Conservation (phyloP, 2,797 vertebrate species). For the Acomys russatus region DNA sequence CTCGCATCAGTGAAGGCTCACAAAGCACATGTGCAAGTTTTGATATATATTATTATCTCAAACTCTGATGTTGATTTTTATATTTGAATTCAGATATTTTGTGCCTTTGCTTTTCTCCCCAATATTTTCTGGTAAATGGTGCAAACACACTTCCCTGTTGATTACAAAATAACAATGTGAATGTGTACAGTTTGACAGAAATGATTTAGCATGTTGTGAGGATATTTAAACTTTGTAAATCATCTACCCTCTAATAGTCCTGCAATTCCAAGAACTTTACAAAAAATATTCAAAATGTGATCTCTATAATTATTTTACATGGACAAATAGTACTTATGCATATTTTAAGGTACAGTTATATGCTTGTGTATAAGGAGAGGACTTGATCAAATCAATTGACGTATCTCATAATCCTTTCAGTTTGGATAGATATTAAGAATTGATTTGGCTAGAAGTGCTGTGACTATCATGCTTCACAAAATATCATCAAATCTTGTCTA, state of each 20-base stretch:
- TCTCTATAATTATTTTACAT: not conserved
- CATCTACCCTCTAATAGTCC: slow-evolving; percentile 70
- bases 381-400: not conserved
- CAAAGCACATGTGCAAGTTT: slow-evolving; percentile 80
- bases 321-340: not conserved
- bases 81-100: slow-evolving; percentile 80
- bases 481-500: not conserved
- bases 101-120: slow-evolving; percentile 69
- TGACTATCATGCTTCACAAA: accelerated
- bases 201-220: slow-evolving; percentile 68
- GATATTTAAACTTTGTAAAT: slow-evolving; percentile 84
- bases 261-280: slow-evolving; percentile 70
- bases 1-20: slow-evolving; percentile 80
- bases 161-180: slow-evolving; percentile 82
- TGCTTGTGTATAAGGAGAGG: not conserved
- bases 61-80: slow-evolving; percentile 79
- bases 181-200: slow-evolving; percentile 72
- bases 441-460: not conserved
- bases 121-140: slow-evolving; percentile 83
- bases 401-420: not conserved
- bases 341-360: not conserved
- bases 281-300: slow-evolving; percentile 66
- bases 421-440: not conserved
- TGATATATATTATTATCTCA: slow-evolving; percentile 79
- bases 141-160: slow-evolving; percentile 69